Evolutionary conservation across 2,888 invertebrate genomes (phyloP).

Genomic region (Eledona agricola): DNA sequence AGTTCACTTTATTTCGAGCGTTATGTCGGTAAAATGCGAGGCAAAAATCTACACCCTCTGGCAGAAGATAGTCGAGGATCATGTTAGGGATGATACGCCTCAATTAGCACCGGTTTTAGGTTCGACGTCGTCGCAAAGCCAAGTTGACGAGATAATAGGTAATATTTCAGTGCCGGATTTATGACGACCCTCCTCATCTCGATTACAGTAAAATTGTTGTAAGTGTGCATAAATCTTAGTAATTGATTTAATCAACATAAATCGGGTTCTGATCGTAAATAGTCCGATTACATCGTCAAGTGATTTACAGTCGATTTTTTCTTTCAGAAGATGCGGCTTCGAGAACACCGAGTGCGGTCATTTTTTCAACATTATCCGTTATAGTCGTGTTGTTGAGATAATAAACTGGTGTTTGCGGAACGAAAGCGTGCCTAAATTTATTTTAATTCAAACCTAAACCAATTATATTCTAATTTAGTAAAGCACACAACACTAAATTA

Average conservation of each 20-base stretch:
- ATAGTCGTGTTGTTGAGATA: slow-evolving; percentile 22
- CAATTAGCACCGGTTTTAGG: slow-evolving; percentile 57
- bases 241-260: too few species aligned
- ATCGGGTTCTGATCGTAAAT: too few species aligned
- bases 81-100: slow-evolving; percentile 55
- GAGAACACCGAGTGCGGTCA: slow-evolving; percentile 4
- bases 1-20: slow-evolving; percentile 53
- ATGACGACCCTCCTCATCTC: too few species aligned
- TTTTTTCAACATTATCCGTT: slow-evolving; percentile 9
- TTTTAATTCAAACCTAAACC: slow-evolving; percentile 9
- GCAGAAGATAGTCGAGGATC: slow-evolving; percentile 50
- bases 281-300: too few species aligned
- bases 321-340: slow-evolving; percentile 16
- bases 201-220: too few species aligned
- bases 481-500: slow-evolving; percentile 1
- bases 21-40: slow-evolving; percentile 55
- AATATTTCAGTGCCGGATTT: too few species aligned
- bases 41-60: slow-evolving; percentile 55
- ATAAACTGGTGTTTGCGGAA: slow-evolving; percentile 22
- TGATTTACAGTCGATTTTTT: slow-evolving; percentile 5
- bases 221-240: too few species aligned
- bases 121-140: slow-evolving; percentile 61
- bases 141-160: slow-evolving; percentile 48
- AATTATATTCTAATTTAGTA: slow-evolving; percentile 1
- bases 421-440: slow-evolving; percentile 34